A percentile compares a stretch with the other conserved stretches of the same genome.
phyloP scores from a whole-genome alignment of 2,888 invertebrate species.

The Neocrepidodera transversa region DNA sequence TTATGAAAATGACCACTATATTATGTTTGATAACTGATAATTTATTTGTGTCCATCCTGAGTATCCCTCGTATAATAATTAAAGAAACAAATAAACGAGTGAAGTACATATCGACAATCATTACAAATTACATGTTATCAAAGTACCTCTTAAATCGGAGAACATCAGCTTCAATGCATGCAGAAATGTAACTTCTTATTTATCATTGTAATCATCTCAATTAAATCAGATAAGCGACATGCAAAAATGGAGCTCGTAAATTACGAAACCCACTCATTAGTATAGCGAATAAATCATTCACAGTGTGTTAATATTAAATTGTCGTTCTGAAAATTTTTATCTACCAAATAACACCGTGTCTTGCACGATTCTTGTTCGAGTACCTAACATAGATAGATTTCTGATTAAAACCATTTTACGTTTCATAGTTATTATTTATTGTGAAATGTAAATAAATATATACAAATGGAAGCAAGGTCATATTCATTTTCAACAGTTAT shows the following conservation, averaged over 20 bases:
- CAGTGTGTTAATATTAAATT: slow-evolving; percentile 53
- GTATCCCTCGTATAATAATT: not conserved
- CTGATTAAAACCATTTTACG: slow-evolving; percentile 23
- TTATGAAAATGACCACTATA: too few relatives aligned
- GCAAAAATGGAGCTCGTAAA: slow-evolving; percentile 46
- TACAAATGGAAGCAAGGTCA: too few relatives aligned
- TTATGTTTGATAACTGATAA: too few relatives aligned
- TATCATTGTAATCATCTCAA: slow-evolving; percentile 46
- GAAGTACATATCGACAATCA: not conserved
- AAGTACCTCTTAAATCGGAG: not conserved
- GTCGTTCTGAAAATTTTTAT: slow-evolving; percentile 51
- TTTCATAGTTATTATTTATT: slow-evolving; percentile 17
- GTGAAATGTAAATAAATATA: too few relatives aligned
- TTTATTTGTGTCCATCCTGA: too few relatives aligned
- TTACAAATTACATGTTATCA: slow-evolving; percentile 12
- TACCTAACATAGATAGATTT: slow-evolving; percentile 23
- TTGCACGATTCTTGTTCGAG: slow-evolving; percentile 42
- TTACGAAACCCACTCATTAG: slow-evolving; percentile 44
- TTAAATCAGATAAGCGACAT: slow-evolving; percentile 44
- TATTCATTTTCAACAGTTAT: too few relatives aligned
- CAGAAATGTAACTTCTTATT: slow-evolving; percentile 30
- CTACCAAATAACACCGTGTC: slow-evolving; percentile 42
- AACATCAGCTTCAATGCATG: slow-evolving; percentile 17
- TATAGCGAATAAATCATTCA: slow-evolving; percentile 47
- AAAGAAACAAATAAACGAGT: not conserved